Conservation (phyloP, 2,113 vertebrate species). For the Lipotes vexillifer region DNA sequence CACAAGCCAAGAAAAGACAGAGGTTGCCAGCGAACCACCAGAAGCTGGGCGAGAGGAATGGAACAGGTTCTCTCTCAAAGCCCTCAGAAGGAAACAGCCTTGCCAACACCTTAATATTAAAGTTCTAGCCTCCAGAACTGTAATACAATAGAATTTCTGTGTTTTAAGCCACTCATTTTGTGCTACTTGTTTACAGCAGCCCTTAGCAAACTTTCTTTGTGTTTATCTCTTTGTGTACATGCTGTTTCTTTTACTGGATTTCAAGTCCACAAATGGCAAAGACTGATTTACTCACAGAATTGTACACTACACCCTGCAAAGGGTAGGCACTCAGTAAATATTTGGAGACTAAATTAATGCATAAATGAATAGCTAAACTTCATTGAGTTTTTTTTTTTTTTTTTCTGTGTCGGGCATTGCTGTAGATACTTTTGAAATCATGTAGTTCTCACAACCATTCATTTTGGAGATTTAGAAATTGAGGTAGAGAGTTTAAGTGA, state of each 20-base stretch:
- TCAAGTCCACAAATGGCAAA: background rate
- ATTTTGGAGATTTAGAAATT: background rate
- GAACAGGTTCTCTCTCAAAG: background rate
- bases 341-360: background rate
- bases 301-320: background rate
- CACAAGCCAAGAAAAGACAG: background rate
- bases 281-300: background rate
- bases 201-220: background rate
- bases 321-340: background rate
- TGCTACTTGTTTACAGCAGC: background rate
- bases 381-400: background rate
- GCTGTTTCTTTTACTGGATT: background rate
- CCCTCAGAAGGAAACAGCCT: background rate
- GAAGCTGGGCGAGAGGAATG: background rate
- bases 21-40: background rate
- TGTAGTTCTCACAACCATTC: background rate
- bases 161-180: background rate
- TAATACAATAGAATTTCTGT: background rate
- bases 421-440: background rate
- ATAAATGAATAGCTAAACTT: background rate
- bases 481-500: background rate
- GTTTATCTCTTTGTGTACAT: background rate
- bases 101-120: background rate
- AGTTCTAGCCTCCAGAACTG: background rate
- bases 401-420: background rate